phyloP scores from a whole-genome alignment of 2,888 invertebrate genomes.

The Chloroclysta siterata region DNA sequence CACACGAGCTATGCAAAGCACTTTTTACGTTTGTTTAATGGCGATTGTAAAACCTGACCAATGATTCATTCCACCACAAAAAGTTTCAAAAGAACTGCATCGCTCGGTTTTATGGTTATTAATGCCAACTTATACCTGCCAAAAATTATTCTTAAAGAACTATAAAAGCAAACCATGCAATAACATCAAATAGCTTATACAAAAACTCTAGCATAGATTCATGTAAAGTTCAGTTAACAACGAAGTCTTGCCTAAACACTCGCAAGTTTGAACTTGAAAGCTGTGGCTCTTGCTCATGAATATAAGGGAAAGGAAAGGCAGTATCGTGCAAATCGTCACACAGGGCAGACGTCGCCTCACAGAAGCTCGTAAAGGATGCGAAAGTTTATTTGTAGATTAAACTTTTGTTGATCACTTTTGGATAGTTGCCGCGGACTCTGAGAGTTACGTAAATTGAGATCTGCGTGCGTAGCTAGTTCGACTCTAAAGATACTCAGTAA shows the following conservation, averaged over 20 bases:
- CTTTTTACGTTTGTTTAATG: conserved; percentile 30
- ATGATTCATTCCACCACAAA: conserved; percentile 26
- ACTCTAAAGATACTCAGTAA: conserved; percentile 22
- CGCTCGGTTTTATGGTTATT: too few species aligned
- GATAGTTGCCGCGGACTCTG: conserved; percentile 55
- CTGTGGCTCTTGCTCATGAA: conserved; percentile 39
- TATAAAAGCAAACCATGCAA: too few species aligned
- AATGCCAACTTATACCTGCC: too few species aligned
- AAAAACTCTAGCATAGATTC: too few species aligned
- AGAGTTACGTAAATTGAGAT: conserved; percentile 67
- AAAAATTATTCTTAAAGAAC: too few species aligned
- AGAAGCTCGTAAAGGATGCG: conserved; percentile 62
- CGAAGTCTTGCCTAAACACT: conserved; percentile 43
- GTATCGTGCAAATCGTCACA: conserved; percentile 61
- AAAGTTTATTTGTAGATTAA: conserved; percentile 69
- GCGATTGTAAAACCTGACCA: conserved; percentile 25
- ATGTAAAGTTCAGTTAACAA: conserved; percentile 42
- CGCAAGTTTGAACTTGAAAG: conserved; percentile 39
- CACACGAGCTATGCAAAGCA: conserved; percentile 20
- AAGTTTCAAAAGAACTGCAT: conserved; percentile 18
- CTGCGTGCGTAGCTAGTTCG: conserved; percentile 34
- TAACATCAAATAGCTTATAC: neutral
- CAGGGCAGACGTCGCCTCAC: conserved; percentile 59
- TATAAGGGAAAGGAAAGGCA: conserved; percentile 53
- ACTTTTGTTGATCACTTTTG: conserved; percentile 68